Percentiles rank a stretch among this genome's conserved stretches.
Evolutionary conservation across 2,888 invertebrate genomes (phyloP).

Genomic region (Heteropelma amictum): DNA sequence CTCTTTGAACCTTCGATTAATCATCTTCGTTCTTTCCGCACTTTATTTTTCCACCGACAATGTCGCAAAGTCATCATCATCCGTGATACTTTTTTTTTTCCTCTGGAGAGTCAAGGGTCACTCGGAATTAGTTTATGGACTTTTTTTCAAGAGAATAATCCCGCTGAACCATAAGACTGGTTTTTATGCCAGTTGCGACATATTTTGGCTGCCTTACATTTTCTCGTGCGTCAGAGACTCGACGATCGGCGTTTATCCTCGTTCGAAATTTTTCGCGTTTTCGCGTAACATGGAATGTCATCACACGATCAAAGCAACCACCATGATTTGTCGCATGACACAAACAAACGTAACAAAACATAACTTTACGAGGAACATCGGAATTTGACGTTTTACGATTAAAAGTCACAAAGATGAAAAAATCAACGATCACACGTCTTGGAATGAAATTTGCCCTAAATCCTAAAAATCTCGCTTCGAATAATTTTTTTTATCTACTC

Average conservation of each 20-base stretch:
- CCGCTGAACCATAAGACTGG: constrained; percentile 42
- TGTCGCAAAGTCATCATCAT: background rate
- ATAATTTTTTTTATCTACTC: too few species aligned
- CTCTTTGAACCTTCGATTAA: constrained; percentile 10
- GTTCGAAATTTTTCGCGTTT: background rate
- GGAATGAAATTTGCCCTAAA: too few species aligned
- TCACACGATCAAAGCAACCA: background rate
- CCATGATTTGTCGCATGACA: too few species aligned
- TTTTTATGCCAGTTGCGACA: constrained; percentile 27
- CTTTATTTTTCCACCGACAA: background rate
- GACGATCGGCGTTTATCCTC: constrained; percentile 16
- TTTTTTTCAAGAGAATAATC: constrained; percentile 17
- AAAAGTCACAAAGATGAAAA: too few species aligned
- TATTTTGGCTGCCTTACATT: constrained; percentile 14
- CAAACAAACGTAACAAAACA: background rate
- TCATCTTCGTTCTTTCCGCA: background rate
- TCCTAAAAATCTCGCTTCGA: too few species aligned
- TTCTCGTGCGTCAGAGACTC: background rate
- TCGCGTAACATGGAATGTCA: constrained; percentile 16
- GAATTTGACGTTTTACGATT: too few species aligned
- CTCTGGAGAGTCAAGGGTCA: background rate
- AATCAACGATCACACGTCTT: too few species aligned
- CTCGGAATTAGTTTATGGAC: constrained; percentile 6
- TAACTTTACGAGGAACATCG: background rate
- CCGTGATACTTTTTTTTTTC: background rate